Evolutionary conservation across 2,113 vertebrate species (phyloP).

Genomic region (Strix aluco): DNA sequence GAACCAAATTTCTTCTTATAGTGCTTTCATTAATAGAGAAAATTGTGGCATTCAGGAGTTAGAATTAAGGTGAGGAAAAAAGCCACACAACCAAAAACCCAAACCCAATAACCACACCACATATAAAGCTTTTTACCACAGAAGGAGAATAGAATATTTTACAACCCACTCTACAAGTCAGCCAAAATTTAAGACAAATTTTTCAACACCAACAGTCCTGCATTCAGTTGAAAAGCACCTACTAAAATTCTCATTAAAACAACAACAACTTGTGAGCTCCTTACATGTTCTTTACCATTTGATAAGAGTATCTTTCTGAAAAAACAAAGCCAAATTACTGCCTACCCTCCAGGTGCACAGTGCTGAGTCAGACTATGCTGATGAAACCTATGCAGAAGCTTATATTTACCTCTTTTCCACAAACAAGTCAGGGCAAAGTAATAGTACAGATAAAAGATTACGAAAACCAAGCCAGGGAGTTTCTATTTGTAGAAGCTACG

Average conservation of each 20-base stretch:
- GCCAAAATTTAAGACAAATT: neutral
- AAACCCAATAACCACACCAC: neutral
- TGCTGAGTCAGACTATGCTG: neutral
- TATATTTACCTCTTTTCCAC: neutral
- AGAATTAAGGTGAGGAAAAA: neutral
- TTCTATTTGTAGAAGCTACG: neutral
- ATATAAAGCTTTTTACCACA: neutral
- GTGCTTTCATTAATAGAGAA: neutral
- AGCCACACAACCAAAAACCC: neutral
- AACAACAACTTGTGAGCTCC: neutral
- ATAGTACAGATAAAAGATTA: neutral
- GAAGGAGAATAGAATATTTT: neutral
- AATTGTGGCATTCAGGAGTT: neutral
- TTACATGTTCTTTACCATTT: neutral
- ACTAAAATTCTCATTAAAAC: neutral
- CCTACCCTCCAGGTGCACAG: neutral
- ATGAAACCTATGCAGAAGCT: neutral
- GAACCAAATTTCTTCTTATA: neutral
- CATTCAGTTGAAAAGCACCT: neutral
- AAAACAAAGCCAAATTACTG: neutral
- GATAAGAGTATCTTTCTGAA: neutral
- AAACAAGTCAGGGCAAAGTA: conserved; percentile 34
- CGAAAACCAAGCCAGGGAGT: neutral
- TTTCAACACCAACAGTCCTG: neutral
- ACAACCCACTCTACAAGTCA: neutral